Evolutionary conservation across 2,888 invertebrate genomes (phyloP).

Genomic region (Drosophila testacea): DNA sequence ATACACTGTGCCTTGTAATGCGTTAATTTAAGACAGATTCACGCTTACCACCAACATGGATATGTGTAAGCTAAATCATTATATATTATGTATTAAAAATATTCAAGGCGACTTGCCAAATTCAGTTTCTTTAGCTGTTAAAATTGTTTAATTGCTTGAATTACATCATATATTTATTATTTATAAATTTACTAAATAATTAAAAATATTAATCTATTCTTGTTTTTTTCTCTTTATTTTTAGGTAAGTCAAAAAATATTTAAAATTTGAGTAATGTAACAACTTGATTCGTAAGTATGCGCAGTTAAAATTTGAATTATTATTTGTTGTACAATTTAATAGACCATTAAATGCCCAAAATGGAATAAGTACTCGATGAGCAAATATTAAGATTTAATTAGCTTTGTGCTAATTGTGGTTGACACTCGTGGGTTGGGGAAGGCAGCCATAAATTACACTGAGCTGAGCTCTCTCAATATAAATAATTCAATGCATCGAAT

Average conservation of each 20-base stretch:
- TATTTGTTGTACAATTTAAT: not conserved
- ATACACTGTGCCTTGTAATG: no score
- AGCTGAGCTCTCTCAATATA: conserved; percentile 30
- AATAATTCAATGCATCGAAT: conserved; percentile 38
- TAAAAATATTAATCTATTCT: no score
- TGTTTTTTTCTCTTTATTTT: not conserved
- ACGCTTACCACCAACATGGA: no score
- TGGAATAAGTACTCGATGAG: not conserved
- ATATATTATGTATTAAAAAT: no score
- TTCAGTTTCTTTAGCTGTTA: no score
- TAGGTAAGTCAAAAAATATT: conserved; percentile 8
- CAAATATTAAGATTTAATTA: conserved; percentile 30
- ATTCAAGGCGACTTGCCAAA: no score
- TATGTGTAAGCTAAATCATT: no score
- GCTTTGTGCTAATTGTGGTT: conserved; percentile 10
- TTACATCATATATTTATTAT: no score
- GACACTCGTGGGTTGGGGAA: not conserved
- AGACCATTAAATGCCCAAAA: not conserved
- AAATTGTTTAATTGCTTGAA: no score
- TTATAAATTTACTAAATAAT: no score
- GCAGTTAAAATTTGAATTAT: not conserved
- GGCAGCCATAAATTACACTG: conserved; percentile 14
- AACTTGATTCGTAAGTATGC: not conserved
- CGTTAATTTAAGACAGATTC: no score
- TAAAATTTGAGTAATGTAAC: not conserved